Base-by-base conservation (phyloP, 2,797 vertebrate genomes). In the Rhinella marina region DNA sequence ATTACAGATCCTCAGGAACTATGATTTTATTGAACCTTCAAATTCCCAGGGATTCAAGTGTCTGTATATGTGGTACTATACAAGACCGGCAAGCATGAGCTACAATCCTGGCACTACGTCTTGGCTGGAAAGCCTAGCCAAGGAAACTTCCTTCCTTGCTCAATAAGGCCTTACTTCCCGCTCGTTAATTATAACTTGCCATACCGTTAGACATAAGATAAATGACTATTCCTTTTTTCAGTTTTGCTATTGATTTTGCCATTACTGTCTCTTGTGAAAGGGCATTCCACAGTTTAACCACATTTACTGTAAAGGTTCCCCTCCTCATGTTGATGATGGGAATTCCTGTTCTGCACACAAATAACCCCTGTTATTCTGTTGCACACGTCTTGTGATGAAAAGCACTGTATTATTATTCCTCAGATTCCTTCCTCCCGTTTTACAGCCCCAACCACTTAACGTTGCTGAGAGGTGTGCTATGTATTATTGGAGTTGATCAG, bases 231-330 rank as follows among this genome's bases (percentile, higher is more conserved):
- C 14, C 68, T 72, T 17, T 72, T 72, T 25, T 68, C 64, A 68
- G 8, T 68, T 14, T 68, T 27, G 25, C 14, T 27, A 68, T 29
- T 27, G 13, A 68, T 68, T 68, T 68, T 68, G 3, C 64, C n/a
- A 16, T 68, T 68, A 27, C 25, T 68, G 64, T 14, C 10, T 29
- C 64, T 68, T 27, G 25, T 3, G 10, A 25, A 27, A 27, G 64
- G 64, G 25, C n/a, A 66, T 25, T 66, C 62, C n/a, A 66, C n/a
- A 66, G 62, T 66, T 66, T 66, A 68, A 13, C 64, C 64, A 68
- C 64, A 27, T 14, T 68, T 68, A 68, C 64, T 29, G 25, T 27
- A 68, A 68, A 68, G 64, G n/a, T 64, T 9, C 62, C 23, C 23
- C 10, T 64, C 10, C 23, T 64, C n/a, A 68, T 68, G n/a, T 64